These are phyloP conservation scores for Oncorhynchus nerka DNA, from an alignment of 2,113 vertebrate genomes.

Conservation along the genomic window DNA sequence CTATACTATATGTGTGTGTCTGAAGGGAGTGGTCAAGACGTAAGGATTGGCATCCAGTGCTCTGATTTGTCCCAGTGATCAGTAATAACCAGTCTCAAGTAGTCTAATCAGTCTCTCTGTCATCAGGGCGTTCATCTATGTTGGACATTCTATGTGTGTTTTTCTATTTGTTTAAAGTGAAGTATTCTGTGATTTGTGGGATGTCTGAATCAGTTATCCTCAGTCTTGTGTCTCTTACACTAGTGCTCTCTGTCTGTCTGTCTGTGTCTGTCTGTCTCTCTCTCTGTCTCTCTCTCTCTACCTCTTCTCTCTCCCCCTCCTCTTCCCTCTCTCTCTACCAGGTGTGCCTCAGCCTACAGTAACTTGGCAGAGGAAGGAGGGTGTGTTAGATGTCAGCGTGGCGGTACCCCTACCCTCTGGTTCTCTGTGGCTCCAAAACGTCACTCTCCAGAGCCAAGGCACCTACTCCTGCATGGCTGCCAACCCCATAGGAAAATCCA, in stretches of 20 bases:
- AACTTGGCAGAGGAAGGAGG: conserved; percentile 76
- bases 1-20: too few relatives aligned
- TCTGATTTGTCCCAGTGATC: conserved; percentile 38
- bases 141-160: background rate
- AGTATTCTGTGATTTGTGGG: background rate
- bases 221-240: background rate
- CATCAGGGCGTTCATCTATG: background rate
- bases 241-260: background rate
- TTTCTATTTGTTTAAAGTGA: too few relatives aligned
- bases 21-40: conserved; percentile 2
- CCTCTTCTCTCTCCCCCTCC: background rate
- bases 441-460: conserved; percentile 75
- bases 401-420: conserved; percentile 69
- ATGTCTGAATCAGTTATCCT: background rate
- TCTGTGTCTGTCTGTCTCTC: background rate
- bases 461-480: conserved; percentile 79
- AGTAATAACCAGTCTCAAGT: conserved; percentile 15
- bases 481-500: conserved; percentile 78
- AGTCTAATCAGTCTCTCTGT: conserved; percentile 7
- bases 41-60: conserved; percentile 31
- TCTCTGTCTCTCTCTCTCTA: background rate
- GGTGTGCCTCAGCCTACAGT: conserved; percentile 80
- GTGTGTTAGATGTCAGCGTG: conserved; percentile 44
- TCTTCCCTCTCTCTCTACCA: conserved; percentile 50
- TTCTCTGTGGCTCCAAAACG: conserved; percentile 78